phyloP scores from a whole-genome alignment of 2,888 invertebrate species.

The Eutolmus rufibarbis region DNA sequence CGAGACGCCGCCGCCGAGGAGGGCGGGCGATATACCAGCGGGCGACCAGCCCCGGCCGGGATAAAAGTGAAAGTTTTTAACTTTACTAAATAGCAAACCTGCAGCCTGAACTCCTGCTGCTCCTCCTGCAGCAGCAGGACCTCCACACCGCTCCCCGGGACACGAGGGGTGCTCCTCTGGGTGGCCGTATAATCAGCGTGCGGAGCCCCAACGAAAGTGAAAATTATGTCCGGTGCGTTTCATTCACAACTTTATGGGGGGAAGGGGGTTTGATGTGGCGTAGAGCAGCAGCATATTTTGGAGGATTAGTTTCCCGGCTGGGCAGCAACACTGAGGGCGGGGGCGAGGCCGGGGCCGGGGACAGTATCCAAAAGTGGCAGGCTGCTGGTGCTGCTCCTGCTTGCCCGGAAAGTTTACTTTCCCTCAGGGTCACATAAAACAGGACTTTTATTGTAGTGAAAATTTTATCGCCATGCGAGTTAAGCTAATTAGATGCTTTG shows the following conservation, averaged over 20 bases:
- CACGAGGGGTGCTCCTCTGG: not conserved
- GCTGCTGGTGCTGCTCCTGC: not conserved
- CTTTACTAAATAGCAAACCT: slow-evolving; percentile 32
- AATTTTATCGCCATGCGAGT: slow-evolving; percentile 17
- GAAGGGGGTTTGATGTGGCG: not conserved
- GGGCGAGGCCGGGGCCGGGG: not conserved
- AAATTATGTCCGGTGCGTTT: slow-evolving; percentile 39
- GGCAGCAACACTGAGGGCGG: not conserved
- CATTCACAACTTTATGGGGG: slow-evolving; percentile 34
- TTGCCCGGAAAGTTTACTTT: slow-evolving; percentile 14
- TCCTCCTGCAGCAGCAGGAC: not conserved
- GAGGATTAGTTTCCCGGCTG: not conserved
- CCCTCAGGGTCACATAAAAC: slow-evolving; percentile 3
- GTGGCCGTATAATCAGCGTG: slow-evolving; percentile 5
- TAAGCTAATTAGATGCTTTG: slow-evolving; percentile 10
- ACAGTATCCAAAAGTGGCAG: not conserved
- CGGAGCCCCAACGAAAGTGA: slow-evolving; percentile 26
- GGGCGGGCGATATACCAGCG: not conserved
- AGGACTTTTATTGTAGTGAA: slow-evolving; percentile 13
- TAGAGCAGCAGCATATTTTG: slow-evolving; percentile 6
- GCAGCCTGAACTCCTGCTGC: not conserved
- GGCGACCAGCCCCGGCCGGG: not conserved
- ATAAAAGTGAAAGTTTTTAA: slow-evolving; percentile 41
- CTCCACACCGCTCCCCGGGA: not conserved
- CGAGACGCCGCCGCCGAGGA: not conserved